phyloP scores from a whole-genome alignment of 2,113 vertebrate species.

The Indicator maculatus region DNA sequence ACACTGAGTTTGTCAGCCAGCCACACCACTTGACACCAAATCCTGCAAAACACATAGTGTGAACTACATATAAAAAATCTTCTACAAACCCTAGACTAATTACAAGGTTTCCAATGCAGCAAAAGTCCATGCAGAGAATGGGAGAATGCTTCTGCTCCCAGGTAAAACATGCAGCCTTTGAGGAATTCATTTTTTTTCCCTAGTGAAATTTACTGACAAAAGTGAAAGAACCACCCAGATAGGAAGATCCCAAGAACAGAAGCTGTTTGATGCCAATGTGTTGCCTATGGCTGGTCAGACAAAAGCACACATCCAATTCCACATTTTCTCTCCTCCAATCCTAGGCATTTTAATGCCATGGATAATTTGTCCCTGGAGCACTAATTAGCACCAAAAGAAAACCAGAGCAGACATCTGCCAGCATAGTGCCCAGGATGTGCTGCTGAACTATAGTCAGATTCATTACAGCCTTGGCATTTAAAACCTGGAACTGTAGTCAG shows the following conservation, averaged over 20 bases:
- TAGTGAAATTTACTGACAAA: not conserved
- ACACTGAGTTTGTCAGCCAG: not conserved
- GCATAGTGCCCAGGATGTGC: not conserved
- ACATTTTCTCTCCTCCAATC: not conserved
- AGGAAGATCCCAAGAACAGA: not conserved
- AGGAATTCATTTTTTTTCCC: not conserved
- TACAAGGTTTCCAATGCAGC: not conserved
- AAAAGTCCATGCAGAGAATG: not conserved
- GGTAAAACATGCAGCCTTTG: not conserved
- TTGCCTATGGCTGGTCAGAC: not conserved
- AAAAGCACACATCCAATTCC: not conserved
- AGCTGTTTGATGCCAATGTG: not conserved
- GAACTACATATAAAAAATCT: not conserved
- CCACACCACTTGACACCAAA: not conserved
- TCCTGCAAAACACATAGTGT: not conserved
- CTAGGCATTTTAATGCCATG: not conserved
- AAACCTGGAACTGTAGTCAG: not conserved
- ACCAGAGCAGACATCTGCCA: not conserved
- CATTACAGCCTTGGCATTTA: not conserved
- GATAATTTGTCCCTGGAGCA: not conserved
- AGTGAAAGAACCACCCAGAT: not conserved
- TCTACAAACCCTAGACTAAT: not conserved
- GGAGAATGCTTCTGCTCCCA: not conserved
- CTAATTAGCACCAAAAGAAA: not conserved
- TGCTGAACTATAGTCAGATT: not conserved